Percentiles rank a stretch among this genome's conserved stretches.
These are phyloP conservation scores for Allophyes oxyacanthae DNA, from an alignment of 2,888 invertebrate genomes.

Conservation along the genomic window DNA sequence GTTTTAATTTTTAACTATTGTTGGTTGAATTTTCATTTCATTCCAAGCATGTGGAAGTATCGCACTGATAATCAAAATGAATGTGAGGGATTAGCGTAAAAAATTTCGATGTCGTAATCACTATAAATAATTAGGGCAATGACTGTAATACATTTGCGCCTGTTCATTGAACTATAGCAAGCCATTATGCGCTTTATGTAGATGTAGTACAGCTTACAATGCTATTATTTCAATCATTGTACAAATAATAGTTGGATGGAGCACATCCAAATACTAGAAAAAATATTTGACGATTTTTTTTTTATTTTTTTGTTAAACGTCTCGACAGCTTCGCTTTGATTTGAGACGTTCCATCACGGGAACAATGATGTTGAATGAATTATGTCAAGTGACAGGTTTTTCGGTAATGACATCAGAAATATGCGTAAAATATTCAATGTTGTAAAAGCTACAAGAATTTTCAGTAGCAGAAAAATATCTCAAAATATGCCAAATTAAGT, in stretches of 20 bases:
- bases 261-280: conserved; percentile 19
- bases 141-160: conserved; percentile 41
- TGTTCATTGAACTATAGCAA: conserved; percentile 32
- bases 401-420: conserved; percentile 2
- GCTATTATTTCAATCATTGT: conserved; percentile 6
- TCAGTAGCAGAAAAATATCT: background rate
- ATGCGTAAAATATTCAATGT: too few relatives aligned
- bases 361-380: conserved; percentile 29
- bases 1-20: too few relatives aligned
- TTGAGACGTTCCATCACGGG: conserved; percentile 36
- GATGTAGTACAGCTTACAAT: conserved; percentile 37
- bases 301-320: conserved; percentile 27
- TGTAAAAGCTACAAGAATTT: too few relatives aligned
- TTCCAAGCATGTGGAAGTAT: conserved; percentile 1
- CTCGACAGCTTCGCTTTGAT: conserved; percentile 30
- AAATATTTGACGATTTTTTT: conserved; percentile 14
- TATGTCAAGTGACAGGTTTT: conserved; percentile 13
- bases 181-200: conserved; percentile 26
- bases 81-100: conserved; percentile 29
- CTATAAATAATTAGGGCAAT: conserved; percentile 55
- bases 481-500: background rate
- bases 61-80: conserved; percentile 21
- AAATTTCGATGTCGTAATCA: conserved; percentile 41
- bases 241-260: conserved; percentile 19
- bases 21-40: background rate